Conservation (phyloP, 2,113 vertebrate species). For the Alces alces region DNA sequence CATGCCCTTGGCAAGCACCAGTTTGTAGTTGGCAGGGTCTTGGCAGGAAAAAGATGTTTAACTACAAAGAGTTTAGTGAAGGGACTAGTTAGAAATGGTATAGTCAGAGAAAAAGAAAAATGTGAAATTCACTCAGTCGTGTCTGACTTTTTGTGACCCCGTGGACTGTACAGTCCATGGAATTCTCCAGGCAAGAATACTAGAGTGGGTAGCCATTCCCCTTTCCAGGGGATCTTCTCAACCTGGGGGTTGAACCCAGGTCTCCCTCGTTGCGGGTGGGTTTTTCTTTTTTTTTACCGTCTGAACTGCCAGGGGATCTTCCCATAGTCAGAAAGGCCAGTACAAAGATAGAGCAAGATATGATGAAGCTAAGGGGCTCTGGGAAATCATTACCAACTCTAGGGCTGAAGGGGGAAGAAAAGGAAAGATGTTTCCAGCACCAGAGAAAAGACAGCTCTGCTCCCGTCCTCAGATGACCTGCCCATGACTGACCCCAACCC, state of each 20-base stretch:
- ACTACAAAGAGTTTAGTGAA: background rate
- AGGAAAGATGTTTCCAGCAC: background rate
- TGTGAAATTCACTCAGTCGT: background rate
- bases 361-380: background rate
- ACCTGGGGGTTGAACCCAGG: background rate
- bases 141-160: accelerated
- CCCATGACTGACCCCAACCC: background rate
- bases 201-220: background rate
- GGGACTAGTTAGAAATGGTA: background rate
- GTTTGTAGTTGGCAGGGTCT: background rate
- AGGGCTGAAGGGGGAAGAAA: background rate
- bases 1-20: background rate
- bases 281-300: background rate
- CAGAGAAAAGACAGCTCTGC: background rate
- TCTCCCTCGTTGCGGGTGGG: accelerated
- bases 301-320: background rate
- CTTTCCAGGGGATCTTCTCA: background rate
- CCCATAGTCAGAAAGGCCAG: background rate
- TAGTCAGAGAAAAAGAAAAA: background rate
- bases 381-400: background rate
- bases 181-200: background rate
- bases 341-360: background rate
- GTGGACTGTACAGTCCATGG: background rate
- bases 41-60: background rate
- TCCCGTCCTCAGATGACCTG: background rate